Evolutionary conservation across 2,888 invertebrate species (phyloP).

Genomic region (Drosophila conformis): DNA sequence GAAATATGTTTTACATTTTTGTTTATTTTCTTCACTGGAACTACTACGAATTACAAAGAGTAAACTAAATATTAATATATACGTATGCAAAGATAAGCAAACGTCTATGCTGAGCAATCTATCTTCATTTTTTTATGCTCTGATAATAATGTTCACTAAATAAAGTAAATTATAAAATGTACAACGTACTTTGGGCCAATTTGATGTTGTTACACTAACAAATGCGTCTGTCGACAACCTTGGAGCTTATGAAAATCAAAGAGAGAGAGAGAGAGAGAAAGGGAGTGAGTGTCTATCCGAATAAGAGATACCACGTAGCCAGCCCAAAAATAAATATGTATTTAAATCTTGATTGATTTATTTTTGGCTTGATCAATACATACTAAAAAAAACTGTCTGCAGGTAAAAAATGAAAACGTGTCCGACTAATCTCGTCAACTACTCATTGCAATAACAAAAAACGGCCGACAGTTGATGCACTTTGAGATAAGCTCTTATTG

Average conservation of each 20-base stretch:
- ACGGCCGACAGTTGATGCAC: constrained; percentile 6
- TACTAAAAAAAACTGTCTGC: neutral
- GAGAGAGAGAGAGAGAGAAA: neutral
- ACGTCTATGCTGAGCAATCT: neutral
- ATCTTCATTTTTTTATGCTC: neutral
- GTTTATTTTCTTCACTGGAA: neutral
- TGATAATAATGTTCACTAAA: neutral
- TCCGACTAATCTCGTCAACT: constrained; percentile 14
- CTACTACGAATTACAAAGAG: neutral
- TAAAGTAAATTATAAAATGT: neutral
- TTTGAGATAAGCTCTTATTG: constrained; percentile 15
- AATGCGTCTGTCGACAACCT: neutral
- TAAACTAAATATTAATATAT: neutral
- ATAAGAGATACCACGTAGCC: neutral
- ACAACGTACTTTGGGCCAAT: neutral
- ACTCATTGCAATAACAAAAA: constrained; percentile 2
- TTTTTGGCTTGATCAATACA: neutral
- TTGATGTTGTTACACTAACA: neutral
- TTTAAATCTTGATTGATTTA: neutral
- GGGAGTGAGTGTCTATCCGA: neutral
- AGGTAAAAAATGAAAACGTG: neutral
- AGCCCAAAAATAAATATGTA: neutral
- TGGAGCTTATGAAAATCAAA: neutral
- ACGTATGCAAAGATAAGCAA: neutral
- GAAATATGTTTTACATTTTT: neutral